A percentile compares a stretch with the other conserved stretches of the same genome.
Conservation (phyloP, 1,140 invertebrate genomes). For the Dendrolimus kikuchii region DNA sequence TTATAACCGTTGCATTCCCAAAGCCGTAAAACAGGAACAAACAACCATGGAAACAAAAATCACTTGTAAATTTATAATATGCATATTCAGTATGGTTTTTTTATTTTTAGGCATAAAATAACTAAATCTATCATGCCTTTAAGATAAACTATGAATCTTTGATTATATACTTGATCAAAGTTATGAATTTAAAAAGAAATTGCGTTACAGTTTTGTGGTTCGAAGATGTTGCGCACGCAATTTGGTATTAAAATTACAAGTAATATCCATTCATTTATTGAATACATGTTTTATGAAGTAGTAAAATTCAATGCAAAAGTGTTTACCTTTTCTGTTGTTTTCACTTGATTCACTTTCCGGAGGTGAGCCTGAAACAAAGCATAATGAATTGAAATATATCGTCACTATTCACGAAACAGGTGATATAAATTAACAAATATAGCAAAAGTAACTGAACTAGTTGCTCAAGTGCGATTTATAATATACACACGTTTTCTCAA, state of each 20-base stretch:
- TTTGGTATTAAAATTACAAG: slow-evolving; percentile 48
- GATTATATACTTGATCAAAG: slow-evolving; percentile 3
- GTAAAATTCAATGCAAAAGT: slow-evolving; percentile 29
- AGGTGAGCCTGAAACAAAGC: slow-evolving; percentile 48
- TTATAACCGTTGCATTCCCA: too few relatives aligned
- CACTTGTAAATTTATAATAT: too few relatives aligned
- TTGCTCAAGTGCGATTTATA: too few relatives aligned
- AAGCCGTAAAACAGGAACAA: too few relatives aligned
- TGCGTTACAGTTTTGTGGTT: slow-evolving; percentile 22
- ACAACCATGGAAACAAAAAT: too few relatives aligned
- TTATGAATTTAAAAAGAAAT: slow-evolving; percentile 38
- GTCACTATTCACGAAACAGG: too few relatives aligned
- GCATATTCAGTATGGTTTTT: too few relatives aligned
- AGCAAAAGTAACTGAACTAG: too few relatives aligned
- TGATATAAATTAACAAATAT: too few relatives aligned
- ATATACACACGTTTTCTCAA: too few relatives aligned
- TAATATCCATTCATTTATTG: slow-evolving; percentile 16
- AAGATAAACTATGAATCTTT: slow-evolving; percentile 2
- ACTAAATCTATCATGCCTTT: slow-evolving; percentile 22
- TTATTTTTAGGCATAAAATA: not conserved
- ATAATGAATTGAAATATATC: slow-evolving; percentile 1
- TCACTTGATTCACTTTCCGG: slow-evolving; percentile 49
- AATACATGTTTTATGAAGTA: slow-evolving; percentile 34
- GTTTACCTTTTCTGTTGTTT: slow-evolving; percentile 57
- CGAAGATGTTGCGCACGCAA: slow-evolving; percentile 25